Evolutionary conservation across 2,888 invertebrate genomes (phyloP).

Genomic region (Volucella zonaria): DNA sequence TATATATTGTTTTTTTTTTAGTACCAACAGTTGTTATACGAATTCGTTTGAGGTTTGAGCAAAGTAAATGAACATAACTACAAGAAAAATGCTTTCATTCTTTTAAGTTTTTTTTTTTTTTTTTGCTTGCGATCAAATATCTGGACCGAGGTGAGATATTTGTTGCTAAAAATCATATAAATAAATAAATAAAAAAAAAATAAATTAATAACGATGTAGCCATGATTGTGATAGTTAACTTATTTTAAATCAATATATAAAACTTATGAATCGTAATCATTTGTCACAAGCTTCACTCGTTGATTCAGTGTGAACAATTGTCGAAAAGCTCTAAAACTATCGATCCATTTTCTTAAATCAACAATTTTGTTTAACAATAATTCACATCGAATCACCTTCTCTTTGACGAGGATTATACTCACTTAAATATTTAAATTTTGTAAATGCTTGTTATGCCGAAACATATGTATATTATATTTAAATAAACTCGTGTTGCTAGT

Average conservation of each 20-base stretch:
- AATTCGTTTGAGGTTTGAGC: constrained; percentile 81
- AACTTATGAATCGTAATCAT: background rate
- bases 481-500: background rate
- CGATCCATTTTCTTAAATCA: background rate
- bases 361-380: background rate
- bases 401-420: constrained; percentile 11
- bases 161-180: constrained; percentile 74
- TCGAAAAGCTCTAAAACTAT: background rate
- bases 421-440: constrained; percentile 18
- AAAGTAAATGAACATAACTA: constrained; percentile 83
- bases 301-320: constrained; percentile 41
- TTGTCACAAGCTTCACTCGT: constrained; percentile 28
- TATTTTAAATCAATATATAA: background rate
- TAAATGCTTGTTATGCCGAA: constrained; percentile 51
- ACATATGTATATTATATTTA: background rate
- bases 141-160: constrained; percentile 74
- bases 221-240: constrained; percentile 32
- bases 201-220: constrained; percentile 67
- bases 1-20: background rate
- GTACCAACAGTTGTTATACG: constrained; percentile 51
- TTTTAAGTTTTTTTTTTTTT: constrained; percentile 24
- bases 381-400: constrained; percentile 38
- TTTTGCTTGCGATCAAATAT: constrained; percentile 65
- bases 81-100: constrained; percentile 62
- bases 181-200: constrained; percentile 62